Percentiles rank a stretch among this genome's conserved stretches.
Evolutionary conservation across 2,797 vertebrate genomes (phyloP).

Genomic region (Myotis planiceps): DNA sequence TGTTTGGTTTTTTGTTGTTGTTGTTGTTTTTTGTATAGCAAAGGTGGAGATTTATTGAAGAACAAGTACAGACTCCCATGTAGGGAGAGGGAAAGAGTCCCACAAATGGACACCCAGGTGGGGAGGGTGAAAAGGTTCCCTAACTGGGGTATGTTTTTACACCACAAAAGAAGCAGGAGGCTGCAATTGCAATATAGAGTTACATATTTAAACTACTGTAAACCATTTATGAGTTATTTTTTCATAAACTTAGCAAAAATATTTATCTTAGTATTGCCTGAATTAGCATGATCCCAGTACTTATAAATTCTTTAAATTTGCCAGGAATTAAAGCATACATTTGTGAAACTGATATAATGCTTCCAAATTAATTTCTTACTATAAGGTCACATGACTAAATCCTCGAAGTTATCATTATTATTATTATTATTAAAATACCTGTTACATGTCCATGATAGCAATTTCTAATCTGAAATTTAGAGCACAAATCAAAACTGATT

Average conservation of each 20-base stretch:
- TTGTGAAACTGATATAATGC: not conserved
- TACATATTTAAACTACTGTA: conserved; percentile 15
- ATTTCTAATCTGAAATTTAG: not conserved
- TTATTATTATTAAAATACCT: not conserved
- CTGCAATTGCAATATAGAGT: not conserved
- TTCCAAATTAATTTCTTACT: not conserved
- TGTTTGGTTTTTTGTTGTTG: too few relatives aligned
- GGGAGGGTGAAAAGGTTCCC: too few relatives aligned
- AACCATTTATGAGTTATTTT: conserved; percentile 33
- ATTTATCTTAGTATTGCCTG: not conserved
- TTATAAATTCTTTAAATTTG: not conserved
- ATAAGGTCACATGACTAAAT: not conserved
- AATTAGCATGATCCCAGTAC: not conserved
- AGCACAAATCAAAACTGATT: not conserved
- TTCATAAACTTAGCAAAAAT: not conserved
- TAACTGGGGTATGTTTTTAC: not conserved
- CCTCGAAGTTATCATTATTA: not conserved
- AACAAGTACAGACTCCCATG: too few relatives aligned
- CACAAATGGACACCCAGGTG: too few relatives aligned
- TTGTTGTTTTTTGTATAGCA: too few relatives aligned
- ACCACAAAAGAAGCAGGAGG: not conserved
- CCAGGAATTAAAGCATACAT: not conserved
- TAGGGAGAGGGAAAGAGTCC: too few relatives aligned
- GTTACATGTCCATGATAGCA: not conserved
- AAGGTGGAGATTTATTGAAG: too few relatives aligned